Percentiles rank a stretch among this genome's conserved stretches.
phyloP scores from a whole-genome alignment of 2,888 invertebrate genomes.

The Xylocampa areola region DNA sequence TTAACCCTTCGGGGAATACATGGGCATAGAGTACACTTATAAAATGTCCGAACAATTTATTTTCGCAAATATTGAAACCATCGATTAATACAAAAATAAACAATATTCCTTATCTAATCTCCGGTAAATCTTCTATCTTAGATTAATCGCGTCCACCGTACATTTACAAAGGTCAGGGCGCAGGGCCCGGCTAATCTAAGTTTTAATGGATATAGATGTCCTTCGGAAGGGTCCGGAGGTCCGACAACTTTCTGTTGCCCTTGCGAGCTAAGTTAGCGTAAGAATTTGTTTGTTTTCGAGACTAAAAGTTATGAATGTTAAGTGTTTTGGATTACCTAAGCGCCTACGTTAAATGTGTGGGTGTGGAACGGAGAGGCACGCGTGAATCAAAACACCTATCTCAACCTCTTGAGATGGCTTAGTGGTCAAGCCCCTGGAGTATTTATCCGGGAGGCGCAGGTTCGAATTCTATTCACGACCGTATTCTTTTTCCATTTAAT shows the following conservation, averaged over 20 bases:
- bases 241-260: slow-evolving; percentile 36
- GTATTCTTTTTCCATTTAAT: no score
- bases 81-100: background rate
- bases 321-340: slow-evolving; percentile 1
- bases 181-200: slow-evolving; percentile 51
- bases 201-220: slow-evolving; percentile 60
- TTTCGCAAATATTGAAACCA: background rate
- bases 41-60: background rate
- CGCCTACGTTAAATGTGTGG: no score
- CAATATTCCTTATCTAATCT: slow-evolving; percentile 7
- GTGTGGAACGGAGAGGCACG: no score
- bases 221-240: slow-evolving; percentile 35
- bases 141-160: slow-evolving; percentile 31
- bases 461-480: no score
- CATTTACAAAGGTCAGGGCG: slow-evolving; percentile 34
- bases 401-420: no score
- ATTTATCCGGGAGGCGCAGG: no score
- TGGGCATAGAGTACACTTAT: no score
- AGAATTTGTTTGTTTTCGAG: slow-evolving; percentile 36
- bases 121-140: slow-evolving; percentile 29
- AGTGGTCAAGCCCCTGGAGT: no score
- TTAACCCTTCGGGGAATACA: no score
- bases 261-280: slow-evolving; percentile 34
- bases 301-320: slow-evolving; percentile 37
- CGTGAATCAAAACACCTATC: no score